phyloP scores from a whole-genome alignment of 2,888 invertebrate species.

The Aporophyla lueneburgensis region DNA sequence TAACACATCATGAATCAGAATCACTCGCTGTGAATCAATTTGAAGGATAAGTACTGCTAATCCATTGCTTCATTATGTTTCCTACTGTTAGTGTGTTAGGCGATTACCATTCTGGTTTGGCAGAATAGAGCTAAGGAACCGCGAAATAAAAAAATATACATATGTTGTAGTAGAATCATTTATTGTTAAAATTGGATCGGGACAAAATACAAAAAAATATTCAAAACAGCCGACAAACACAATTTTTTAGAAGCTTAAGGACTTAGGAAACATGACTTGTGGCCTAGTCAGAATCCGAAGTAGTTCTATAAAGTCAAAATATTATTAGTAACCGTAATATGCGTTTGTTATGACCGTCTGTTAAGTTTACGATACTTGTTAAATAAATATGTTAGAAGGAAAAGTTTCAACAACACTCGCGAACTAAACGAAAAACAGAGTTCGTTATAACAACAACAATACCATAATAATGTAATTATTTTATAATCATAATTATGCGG shows the following conservation, averaged over 20 bases:
- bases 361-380: conserved; percentile 5
- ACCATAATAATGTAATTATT: conserved; percentile 22
- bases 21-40: too few relatives aligned
- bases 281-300: neutral
- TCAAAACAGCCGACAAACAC: neutral
- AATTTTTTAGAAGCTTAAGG: neutral
- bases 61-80: too few relatives aligned
- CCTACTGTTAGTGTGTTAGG: too few relatives aligned
- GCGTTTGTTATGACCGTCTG: conserved; percentile 15
- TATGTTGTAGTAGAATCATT: neutral
- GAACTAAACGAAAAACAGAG: conserved; percentile 32
- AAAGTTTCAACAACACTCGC: conserved; percentile 25
- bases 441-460: conserved; percentile 17
- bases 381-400: conserved; percentile 47
- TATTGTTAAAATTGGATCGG: neutral
- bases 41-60: too few relatives aligned
- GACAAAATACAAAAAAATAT: neutral
- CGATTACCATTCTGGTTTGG: neutral
- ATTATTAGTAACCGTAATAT: conserved; percentile 16
- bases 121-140: neutral
- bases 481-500: conserved; percentile 37
- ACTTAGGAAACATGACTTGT: neutral
- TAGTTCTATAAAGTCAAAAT: neutral
- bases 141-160: neutral
- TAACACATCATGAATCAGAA: too few relatives aligned